These are phyloP conservation scores for Lindbergichthys nudifrons DNA, from an alignment of 2,797 vertebrate genomes.

Conservation along the genomic window DNA sequence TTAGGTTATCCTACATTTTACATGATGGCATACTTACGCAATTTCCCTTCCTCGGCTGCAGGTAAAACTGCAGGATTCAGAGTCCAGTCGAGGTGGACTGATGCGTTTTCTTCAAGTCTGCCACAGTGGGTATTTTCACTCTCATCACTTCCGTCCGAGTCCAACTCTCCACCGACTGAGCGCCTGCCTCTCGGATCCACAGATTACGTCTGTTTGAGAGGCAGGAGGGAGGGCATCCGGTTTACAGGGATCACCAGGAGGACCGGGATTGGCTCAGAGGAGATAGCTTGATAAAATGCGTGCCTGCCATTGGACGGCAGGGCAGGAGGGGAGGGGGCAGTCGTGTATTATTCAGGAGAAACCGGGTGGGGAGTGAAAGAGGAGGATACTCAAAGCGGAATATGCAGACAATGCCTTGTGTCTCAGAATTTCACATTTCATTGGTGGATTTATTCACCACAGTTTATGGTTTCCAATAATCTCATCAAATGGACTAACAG, in stretches of 20 bases:
- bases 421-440: constrained; percentile 63
- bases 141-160: constrained; percentile 63
- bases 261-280: constrained; percentile 70
- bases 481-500: constrained; percentile 48
- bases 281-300: constrained; percentile 76
- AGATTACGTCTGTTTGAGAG: constrained; percentile 72
- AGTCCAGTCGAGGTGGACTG: constrained; percentile 38
- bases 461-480: constrained; percentile 53
- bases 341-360: constrained; percentile 75
- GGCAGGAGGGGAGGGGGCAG: constrained; percentile 16
- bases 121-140: constrained; percentile 49
- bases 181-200: constrained; percentile 59
- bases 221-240: constrained; percentile 73
- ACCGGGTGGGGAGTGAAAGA: constrained; percentile 70
- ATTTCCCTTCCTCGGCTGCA: constrained; percentile 16
- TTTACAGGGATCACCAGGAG: constrained; percentile 74
- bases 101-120: constrained; percentile 49
- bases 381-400: constrained; percentile 64
- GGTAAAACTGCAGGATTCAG: constrained; percentile 19
- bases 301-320: constrained; percentile 66
- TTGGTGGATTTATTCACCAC: constrained; percentile 45
- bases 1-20: constrained; percentile 34
- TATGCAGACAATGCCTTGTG: constrained; percentile 75
- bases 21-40: constrained; percentile 67
- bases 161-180: constrained; percentile 67